Evolutionary conservation across 2,113 vertebrate species (phyloP).

Genomic region (Herpailurus yagouaroundi): DNA sequence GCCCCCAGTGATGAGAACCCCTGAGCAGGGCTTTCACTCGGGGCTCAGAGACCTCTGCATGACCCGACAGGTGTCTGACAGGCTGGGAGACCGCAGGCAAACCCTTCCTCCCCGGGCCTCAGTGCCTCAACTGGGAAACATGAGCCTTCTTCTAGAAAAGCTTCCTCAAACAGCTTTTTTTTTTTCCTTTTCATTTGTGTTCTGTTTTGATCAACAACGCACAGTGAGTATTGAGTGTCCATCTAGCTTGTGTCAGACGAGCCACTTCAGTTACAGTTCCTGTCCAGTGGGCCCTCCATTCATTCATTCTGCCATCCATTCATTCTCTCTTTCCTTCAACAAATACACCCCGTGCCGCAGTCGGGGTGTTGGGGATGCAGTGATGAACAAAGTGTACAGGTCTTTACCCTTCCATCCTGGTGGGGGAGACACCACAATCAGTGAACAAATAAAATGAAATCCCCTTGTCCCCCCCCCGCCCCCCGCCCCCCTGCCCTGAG

Average conservation of each 20-base stretch:
- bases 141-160: neutral
- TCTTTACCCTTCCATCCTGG: accelerated
- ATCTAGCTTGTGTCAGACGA: neutral
- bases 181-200: neutral
- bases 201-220: neutral
- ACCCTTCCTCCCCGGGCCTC: neutral
- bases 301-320: neutral
- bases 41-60: neutral
- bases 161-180: neutral
- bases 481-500: neutral
- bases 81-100: neutral
- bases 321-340: neutral
- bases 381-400: accelerated
- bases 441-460: neutral
- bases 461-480: too few relatives aligned
- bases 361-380: accelerated
- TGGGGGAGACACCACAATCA: neutral
- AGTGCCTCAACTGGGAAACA: neutral
- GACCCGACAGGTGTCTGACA: neutral
- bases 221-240: neutral
- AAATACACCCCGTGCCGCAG: neutral
- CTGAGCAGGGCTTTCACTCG: accelerated
- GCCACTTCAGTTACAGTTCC: accelerated
- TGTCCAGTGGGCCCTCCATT: accelerated
- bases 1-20: neutral